Evolutionary conservation across 2,888 invertebrate genomes (phyloP), one percentile per base, ranked within the genome.

Genomic region (Eristalinus aeneus): DNA sequence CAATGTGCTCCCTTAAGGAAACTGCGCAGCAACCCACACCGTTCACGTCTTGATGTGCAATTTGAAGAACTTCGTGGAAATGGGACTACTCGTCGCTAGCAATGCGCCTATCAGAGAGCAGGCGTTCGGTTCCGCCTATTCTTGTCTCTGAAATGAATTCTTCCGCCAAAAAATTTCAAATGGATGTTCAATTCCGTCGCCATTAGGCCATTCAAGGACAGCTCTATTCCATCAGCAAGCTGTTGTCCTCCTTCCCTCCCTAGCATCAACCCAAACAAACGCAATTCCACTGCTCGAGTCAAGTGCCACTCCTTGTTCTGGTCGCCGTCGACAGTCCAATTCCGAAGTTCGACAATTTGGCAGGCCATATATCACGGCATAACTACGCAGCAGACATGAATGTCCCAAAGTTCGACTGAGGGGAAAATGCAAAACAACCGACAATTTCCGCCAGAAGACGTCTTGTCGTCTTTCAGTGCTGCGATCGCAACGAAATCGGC

Each of bases 321-420:
- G 34, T 10, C 16, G 5, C 5, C 0, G 39, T 12, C 71, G 72
- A 85, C 85, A 85, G 56, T 64, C 72, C 69, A 85, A 85, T 85
- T 85, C 80, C 69, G 64, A 64, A 81, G 64, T 74, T 77, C 74
- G 81, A 86, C 86, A 82, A 82, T 82, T 86, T 86, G 81, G 81
- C 81, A 82, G 86, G 74, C 86, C 81, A 82, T 86, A 74, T 67
- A 86, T 86, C 82, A 86, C 82, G 73, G 73, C 65, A 39, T 27
- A 32, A 32, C 54, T 53, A 46, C 46, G 46, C 46, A 46, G 36
- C 34, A 58, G 73, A 34, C 60, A 32, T 63, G 73, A 74, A 83
- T 73, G 65, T 53, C 74, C 78, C 56, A 39, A 73, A 39, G 46
- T 46, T 46, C 65, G 46, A 71, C 58, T 20, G 72, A 32, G 10